Base-by-base conservation (phyloP, 2,888 invertebrate genomes). In the Thumatha senex region DNA sequence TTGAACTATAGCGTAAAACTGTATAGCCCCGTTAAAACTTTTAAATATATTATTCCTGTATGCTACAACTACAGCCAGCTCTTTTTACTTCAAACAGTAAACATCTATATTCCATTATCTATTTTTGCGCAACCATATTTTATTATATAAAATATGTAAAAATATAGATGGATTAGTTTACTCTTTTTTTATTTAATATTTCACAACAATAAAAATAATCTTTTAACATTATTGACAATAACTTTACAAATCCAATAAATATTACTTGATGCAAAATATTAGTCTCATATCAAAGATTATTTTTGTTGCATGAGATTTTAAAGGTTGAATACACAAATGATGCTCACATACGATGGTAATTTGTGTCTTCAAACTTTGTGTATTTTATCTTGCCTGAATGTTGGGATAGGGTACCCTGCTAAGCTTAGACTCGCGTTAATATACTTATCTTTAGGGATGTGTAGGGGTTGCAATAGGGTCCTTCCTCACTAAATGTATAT, bases 351-450 rank as follows among this genome's bases (percentile, higher is more conserved):
- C 18, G 2, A n/a, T n/a, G n/a, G n/a, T 24, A 24, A 65, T 71
- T 84, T 84, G 80, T 80, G 79, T 84, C 80, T 80, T 62, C 72
- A 82, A 78, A 62, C 71, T 76, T 74, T 60, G 56, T 58, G 44
- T 54, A 66, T 54, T 59, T 65, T 67, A 80, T 85, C 88, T 94
- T 96, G 96, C 97, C 97, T 97, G 97, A 97, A 97, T 97, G 97
- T 97, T 97, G 97, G 97, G 97, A 97, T 97, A 97, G 97, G 97
- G 97, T 97, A 96, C 96, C 96, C 96, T 96, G 96, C 86, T 86
- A 87, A 90, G 89, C 88, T 90, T 85, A 84, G 78, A 88, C 89
- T 78, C 85, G 85, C 85, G 81, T 60, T 53, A 48, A 39, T 58
- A 54, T 57, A 61, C 51, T 48, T 30, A 58, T 50, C 48, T 51